Conservation (phyloP, 2,797 vertebrate species). For the Iguana delicatissima region DNA sequence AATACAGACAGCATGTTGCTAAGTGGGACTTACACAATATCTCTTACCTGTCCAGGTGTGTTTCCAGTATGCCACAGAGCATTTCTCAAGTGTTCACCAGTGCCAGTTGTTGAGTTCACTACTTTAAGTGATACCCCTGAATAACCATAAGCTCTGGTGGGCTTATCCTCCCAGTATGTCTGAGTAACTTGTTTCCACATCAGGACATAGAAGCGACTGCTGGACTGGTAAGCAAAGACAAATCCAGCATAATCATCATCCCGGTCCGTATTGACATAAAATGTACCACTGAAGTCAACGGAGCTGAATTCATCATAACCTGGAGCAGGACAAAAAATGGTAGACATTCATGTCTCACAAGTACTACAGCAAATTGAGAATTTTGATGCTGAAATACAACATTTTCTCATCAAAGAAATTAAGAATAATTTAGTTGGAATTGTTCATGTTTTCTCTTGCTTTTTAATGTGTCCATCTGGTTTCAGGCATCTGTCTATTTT, state of each 20-base stretch:
- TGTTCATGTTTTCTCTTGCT: not conserved
- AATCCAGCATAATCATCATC: constrained; percentile 98
- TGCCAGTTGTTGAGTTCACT: constrained; percentile 95
- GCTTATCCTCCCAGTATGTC: constrained; percentile 98
- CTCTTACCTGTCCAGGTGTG: constrained; percentile 92
- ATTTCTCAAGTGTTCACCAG: constrained; percentile 94
- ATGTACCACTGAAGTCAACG: constrained; percentile 98
- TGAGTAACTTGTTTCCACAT: constrained; percentile 99
- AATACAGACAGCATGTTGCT: not conserved
- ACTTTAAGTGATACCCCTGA: constrained; percentile 98
- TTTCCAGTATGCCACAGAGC: constrained; percentile 98
- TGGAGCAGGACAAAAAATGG: constrained; percentile 58
- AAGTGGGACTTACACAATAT: not conserved
- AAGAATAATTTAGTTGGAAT: not conserved
- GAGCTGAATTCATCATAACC: constrained; percentile 96
- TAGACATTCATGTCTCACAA: accelerated
- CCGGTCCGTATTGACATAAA: constrained; percentile 97
- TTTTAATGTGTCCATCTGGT: not conserved
- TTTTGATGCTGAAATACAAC: not conserved
- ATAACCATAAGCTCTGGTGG: constrained; percentile 95
- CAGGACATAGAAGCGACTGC: constrained; percentile 95
- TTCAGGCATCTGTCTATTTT: not conserved
- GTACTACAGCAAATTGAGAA: not conserved
- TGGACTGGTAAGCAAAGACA: constrained; percentile 98
- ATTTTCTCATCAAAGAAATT: not conserved